Base-by-base conservation (phyloP, 2,797 vertebrate genomes). In the Melanotaenia boesemani region DNA sequence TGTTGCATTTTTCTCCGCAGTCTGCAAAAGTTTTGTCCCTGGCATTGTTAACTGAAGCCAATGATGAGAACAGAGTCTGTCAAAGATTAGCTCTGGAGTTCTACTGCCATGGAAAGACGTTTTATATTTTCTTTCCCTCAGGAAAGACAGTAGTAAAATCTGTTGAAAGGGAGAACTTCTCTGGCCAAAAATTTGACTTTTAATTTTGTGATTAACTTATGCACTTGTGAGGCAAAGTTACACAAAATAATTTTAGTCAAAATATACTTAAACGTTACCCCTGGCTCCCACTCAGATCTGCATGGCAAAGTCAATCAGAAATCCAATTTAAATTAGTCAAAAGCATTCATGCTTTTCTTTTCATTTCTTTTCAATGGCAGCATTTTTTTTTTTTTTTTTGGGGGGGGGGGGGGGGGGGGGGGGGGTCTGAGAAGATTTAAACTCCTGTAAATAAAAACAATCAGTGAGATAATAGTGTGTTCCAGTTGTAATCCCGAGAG, bases 61-160 rank as follows among this genome's bases (percentile, higher is more conserved):
- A 63, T 72, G 80, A 87, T 41, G 39, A 41, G 66, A 79, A 84
- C 65, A 86, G 72, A 61, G 72, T 83, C 78, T 79, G 72, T 79
- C 70, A 81, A 60, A 90, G 90, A 91, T 91, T 89, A 89, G 72
- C 81, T 39, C 66, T n/a, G 68, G 78, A 83, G 85, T 59, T 80
- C 58, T 77, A 50, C 72, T 11, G 58, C 81, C 86, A 84, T 81
- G 68, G 87, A 85, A 88, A 74, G 20, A 83, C 70, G 52, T 84
- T 87, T 84, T 77, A 56, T 68, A 70, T 79, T 85, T 82, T 84
- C 74, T 62, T 80, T 81, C 79, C 76, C 73, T 77, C 59, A 65
- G 80, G 76, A 82, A 56, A 65, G 57, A 68, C 69, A 20, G 58
- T 61, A 56, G 83, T 79, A 79, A 85, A 63, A 65, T 71, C 59